Evolutionary conservation across 2,888 invertebrate genomes (phyloP), one percentile per base, ranked within the genome.

Genomic region (Bugulina stolonifera): DNA sequence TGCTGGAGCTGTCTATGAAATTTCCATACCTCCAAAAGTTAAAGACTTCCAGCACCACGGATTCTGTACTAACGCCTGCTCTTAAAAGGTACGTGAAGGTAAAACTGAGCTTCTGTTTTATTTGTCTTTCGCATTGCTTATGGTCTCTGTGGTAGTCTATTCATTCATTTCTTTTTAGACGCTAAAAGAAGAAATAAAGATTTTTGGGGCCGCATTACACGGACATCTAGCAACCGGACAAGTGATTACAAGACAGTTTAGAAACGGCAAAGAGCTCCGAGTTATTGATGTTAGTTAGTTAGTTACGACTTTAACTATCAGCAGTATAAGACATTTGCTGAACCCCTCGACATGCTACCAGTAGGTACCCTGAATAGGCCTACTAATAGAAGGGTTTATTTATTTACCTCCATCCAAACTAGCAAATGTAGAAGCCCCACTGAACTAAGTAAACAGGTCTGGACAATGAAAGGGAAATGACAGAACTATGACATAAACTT

Each of bases 1-100:
- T 52, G 54, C 27, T n/a, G 73, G 71, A 35, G 58, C 29, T 22
- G 54, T 73, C 2, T 3, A 10, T 2, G 70, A 52, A 14, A 54
- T 70, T n/a, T n/a, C 54, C 23, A 23, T 70, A 2, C 70, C 70
- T 25, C 70, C 70, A 3, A 10, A 88, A 72, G 92, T 92, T 81
- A 87, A 87, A 58, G 87, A 89, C 71, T 70, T 70, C 43, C 10
- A 14, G 2, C 10, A 23, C 54, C 10, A 35, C 10, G 70, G 70
- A 2, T 70, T 43, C 23, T 70, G 70, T 70, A 3, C 70, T 14
- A 88, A 90, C 0, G 90, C 90, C 35, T 94, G 93, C 78, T 91
- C 92, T 10, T 88, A 89, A 77, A 89, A 89, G 85, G 93, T 93
- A 83, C 86, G 84, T 76, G 5, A 23, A 22, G 22, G 52, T 22